Evolutionary conservation across 1,140 invertebrate genomes (phyloP), one percentile per base, ranked within the genome.

Genomic region (Cepaea nemoralis): DNA sequence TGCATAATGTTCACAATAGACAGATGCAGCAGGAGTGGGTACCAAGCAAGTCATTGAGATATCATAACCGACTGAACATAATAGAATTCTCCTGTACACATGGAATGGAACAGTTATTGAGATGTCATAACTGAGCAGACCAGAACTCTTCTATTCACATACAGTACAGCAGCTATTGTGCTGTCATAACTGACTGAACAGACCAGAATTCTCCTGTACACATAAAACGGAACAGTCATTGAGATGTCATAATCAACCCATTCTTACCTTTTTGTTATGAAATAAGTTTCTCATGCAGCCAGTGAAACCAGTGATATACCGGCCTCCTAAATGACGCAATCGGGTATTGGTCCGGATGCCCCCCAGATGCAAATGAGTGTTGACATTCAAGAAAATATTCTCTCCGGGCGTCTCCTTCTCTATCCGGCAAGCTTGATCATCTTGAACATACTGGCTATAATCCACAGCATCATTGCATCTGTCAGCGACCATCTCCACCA

Each of bases 331-430:
- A 59, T 95, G 94, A 8, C 96, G 96, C 93, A 97, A 95, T 85
- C 95, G 85, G 95, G 94, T 95, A 95, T 97, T 84, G 89, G 96
- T 96, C 83, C 96, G 96, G 84, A 93, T 40, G 1, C 98, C 98
- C 50, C 97, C 97, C 69, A 99, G 93, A 93, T 99, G 97, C 37
- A 99, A 92, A 0, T 97, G 97, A 0, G 96, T 95, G 92, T 99
- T 98, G 0, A 99, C 97, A 92, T 99, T 99, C 3, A 99, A 93
- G 88, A 97, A 99, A 91, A 98, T 97, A 90, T 98, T 98, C 91
- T 98, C 98, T 1, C 97, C 96, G 22, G 96, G 96, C 83, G 99
- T 96, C 0, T 93, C 94, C 19, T 96, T 96, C 79, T 94, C 93
- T 0, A 96, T 96, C 92, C 98, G 96, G 91, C 98, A 99, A 19